Base-by-base conservation (phyloP, 2,797 vertebrate genomes). In the Propithecus perrieri region DNA sequence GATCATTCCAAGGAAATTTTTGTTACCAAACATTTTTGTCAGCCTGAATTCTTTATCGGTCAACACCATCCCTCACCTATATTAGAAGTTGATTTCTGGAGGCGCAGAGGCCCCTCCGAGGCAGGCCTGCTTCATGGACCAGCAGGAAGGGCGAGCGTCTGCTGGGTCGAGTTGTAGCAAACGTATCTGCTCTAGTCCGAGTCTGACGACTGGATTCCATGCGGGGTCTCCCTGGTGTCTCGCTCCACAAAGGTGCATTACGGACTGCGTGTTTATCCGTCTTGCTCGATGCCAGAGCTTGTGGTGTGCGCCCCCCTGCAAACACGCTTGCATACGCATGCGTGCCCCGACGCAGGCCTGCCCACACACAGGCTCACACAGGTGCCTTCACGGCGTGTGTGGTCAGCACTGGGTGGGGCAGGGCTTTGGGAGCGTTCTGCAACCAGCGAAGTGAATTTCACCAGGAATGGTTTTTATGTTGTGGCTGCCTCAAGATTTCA, bases 361-460 rank as follows among this genome's bases (percentile, higher is more conserved):
- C 1, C 48, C 15, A 0, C 20, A 14, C 10, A 5, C 55, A 12
- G 18, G 10, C 10, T 7, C 0, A 0, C 41, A 0, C 5, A 0
- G 38, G 4, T 1, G 2, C 85, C 30, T 55, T 38, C 22, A 3
- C 9, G 22, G 50, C 7, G 0, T 8, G 24, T 4, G 11, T 11
- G 0, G 18, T 65, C 20, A 2, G 17, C 0, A 0, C 38, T 4
- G 2, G 28, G 76, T 2, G 1, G 0, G 4, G 35, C 50, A 33
- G 50, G n/a, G 2, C 43, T 7, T 7, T 0, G 18, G 15, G 61
- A 14, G 2, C 3, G 8, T 35, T 83, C 65, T 48, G 38, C 2
- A 14, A 43, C n/a, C 14, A 5, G 10, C 11, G 7, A 1, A 28
- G 43, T 3, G 6, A 43, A 7, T 76, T 53, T 50, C 48, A 12